phyloP scores from a whole-genome alignment of 1,140 invertebrate genomes.

The Physella acuta region DNA sequence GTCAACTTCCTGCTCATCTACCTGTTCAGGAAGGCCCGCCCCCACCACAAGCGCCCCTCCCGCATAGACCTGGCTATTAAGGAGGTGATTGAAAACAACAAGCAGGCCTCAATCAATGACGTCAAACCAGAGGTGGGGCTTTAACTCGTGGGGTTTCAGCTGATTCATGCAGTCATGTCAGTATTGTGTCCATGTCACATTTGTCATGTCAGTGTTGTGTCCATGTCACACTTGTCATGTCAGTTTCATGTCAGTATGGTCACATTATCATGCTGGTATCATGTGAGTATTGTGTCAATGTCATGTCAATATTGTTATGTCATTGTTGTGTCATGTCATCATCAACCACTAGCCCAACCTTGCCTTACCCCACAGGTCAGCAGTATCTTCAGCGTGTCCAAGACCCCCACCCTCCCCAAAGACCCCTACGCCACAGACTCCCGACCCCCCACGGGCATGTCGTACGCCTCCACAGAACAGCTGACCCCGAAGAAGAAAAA shows the following conservation, averaged over 20 bases:
- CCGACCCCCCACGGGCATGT: constrained; percentile 33
- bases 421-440: constrained; percentile 27
- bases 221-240: no score
- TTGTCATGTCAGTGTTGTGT: no score
- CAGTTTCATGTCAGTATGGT: no score
- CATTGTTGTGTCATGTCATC: no score
- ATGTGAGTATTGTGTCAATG: no score
- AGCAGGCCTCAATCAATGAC: constrained; percentile 44
- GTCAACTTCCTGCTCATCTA: constrained; percentile 63
- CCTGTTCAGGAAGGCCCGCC: constrained; percentile 61
- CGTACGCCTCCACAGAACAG: constrained; percentile 23
- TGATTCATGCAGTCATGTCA: no score
- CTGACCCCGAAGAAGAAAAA: constrained; percentile 17
- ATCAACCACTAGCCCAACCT: no score
- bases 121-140: constrained; percentile 41
- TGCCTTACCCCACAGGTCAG: constrained; percentile 21
- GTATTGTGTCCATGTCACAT: no score
- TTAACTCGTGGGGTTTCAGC: constrained; percentile 23
- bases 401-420: constrained; percentile 29
- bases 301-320: no score
- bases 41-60: constrained; percentile 55
- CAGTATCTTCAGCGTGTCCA: constrained; percentile 30
- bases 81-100: constrained; percentile 27
- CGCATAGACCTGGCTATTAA: constrained; percentile 55
- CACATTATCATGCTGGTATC: no score